phyloP scores from a whole-genome alignment of 1,140 invertebrate genomes.

The Scaptodrosophila lebanonensis region DNA sequence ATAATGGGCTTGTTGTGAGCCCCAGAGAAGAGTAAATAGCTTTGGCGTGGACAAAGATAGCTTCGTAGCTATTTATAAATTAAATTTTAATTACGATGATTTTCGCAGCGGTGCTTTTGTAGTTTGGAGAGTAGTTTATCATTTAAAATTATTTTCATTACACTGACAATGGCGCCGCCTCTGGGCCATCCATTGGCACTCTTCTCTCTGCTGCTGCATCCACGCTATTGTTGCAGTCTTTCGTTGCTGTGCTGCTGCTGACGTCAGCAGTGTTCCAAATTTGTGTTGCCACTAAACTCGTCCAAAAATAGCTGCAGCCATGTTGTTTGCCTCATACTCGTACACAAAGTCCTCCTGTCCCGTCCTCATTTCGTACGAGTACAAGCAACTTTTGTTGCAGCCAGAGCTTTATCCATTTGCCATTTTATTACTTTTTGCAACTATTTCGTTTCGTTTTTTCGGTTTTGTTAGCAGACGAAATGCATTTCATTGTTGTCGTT shows the following conservation, averaged over 20 bases:
- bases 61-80: too few relatives aligned
- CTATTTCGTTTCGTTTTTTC: slow-evolving; percentile 25
- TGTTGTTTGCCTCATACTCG: slow-evolving; percentile 9
- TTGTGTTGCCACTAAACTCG: slow-evolving; percentile 13
- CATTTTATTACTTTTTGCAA: slow-evolving; percentile 65
- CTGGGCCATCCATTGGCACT: not conserved
- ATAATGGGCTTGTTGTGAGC: too few relatives aligned
- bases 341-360: not conserved
- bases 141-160: too few relatives aligned
- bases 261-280: slow-evolving; percentile 51
- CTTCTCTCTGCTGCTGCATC: not conserved
- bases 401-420: slow-evolving; percentile 58
- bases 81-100: too few relatives aligned
- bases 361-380: not conserved
- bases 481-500: slow-evolving; percentile 60
- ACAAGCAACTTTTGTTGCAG: slow-evolving; percentile 47
- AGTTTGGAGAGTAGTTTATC: too few relatives aligned
- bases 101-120: too few relatives aligned
- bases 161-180: slow-evolving; percentile 25
- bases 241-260: slow-evolving; percentile 25
- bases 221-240: slow-evolving; percentile 37
- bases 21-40: too few relatives aligned
- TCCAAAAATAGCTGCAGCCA: slow-evolving; percentile 22
- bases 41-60: too few relatives aligned
- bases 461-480: slow-evolving; percentile 30